Base-by-base conservation (phyloP, 92 coral and sea anemone species). In the Heteractis magnifica region DNA sequence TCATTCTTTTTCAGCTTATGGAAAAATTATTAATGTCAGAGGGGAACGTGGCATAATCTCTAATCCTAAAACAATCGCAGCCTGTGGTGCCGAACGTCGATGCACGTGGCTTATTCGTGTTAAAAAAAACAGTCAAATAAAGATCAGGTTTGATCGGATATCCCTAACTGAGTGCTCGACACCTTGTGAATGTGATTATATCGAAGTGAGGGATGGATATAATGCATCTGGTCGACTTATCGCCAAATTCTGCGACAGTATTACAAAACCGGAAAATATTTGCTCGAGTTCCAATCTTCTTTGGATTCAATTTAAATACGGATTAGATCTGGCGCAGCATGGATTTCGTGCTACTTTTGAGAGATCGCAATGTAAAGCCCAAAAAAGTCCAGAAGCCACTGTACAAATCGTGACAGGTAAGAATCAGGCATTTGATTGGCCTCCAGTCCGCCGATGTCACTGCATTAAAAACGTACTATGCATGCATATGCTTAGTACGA, bases 41-140 rank as follows among this genome's bases (percentile, higher is more conserved):
- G 82, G 77, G 12, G 51, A 65, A 62, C 65, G 75, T 10, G 87
- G 87, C 18, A 26, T 77, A n/a, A 50, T 84, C 48, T n/a, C 87
- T 51, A 84, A 74, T 84, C 87, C 87, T 15, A 49, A 84, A 53
- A 62, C 87, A 9, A 77, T 53, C 62, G 82, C 87, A 34, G 80
- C 87, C 18, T 84, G 87, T 21, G 87, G 87, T 12, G 21, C 77
- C 56, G 82, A 84, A 60, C 81, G 87, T 6, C 75, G 51, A 50
- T 84, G 87, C 73, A 77, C 82, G 53, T 84, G 87, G 87, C 81
- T 84, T 56, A 48, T 84, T 5, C 49, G 82, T 1, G 87, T 78
- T 18, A 75, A 70, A 48, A 74, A 49, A 34, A 4, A 65, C 5
- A 59, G 77, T 77, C 87, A 77, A 64, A 71, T 77, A 50, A 84